These are phyloP conservation scores for Trogon surrucura DNA, from an alignment of 2,113 vertebrate species.

Conservation along the genomic window DNA sequence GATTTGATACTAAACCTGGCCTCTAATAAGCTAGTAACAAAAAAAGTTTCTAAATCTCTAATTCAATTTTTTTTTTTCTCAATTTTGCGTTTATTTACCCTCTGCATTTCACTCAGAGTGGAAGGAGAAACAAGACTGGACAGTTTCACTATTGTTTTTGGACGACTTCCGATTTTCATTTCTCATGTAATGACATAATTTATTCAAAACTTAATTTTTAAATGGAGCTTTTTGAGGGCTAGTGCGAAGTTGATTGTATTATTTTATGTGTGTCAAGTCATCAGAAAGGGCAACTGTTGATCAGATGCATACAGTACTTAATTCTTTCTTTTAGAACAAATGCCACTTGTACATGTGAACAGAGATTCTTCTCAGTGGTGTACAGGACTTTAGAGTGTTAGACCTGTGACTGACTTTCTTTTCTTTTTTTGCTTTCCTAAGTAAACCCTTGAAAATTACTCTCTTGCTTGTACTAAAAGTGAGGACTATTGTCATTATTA, in stretches of 20 bases:
- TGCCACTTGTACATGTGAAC: neutral
- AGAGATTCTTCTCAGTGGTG: neutral
- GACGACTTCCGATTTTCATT: neutral
- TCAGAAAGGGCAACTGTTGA: neutral
- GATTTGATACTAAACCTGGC: neutral
- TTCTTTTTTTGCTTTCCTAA: neutral
- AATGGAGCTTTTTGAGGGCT: neutral
- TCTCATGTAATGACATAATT: neutral
- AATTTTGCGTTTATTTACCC: constrained; percentile 20
- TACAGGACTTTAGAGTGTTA: neutral
- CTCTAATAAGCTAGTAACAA: neutral
- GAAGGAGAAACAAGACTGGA: constrained; percentile 22
- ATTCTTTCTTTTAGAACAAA: neutral
- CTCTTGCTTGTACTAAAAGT: neutral
- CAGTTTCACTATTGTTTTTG: constrained; percentile 30
- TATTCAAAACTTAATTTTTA: neutral
- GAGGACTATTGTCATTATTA: neutral
- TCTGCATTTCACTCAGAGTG: constrained; percentile 39
- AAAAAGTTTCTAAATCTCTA: neutral
- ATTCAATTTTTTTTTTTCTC: neutral
- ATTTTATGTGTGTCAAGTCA: neutral
- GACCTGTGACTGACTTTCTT: neutral
- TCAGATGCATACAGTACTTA: neutral
- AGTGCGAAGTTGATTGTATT: neutral
- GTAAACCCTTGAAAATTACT: neutral